Evolutionary conservation across 1,140 invertebrate genomes (phyloP).

Genomic region (Drosophila eugracilis): DNA sequence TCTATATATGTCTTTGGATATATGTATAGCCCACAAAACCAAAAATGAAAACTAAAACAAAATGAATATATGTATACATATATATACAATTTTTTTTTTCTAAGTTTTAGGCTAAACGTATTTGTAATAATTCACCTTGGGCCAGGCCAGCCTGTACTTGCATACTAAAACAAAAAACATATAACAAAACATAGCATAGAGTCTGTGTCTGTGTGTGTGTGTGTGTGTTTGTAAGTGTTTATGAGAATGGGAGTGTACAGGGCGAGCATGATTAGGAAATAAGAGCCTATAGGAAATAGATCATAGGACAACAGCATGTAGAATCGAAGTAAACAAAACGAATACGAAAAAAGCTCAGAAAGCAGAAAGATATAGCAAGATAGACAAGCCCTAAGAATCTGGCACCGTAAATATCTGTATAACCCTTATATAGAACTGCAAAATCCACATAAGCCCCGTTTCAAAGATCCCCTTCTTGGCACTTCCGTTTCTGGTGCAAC

Average conservation of each 20-base stretch:
- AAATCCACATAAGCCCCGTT: neutral
- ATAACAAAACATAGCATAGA: slow-evolving; percentile 22
- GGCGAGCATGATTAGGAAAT: neutral
- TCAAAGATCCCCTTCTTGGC: neutral
- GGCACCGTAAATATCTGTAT: neutral
- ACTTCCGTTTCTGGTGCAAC: slow-evolving; percentile 25
- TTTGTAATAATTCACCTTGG: slow-evolving; percentile 42
- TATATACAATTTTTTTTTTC: slow-evolving; percentile 43
- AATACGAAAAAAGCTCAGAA: slow-evolving; percentile 30
- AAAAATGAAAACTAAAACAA: slow-evolving; percentile 8
- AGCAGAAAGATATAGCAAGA: slow-evolving; percentile 12
- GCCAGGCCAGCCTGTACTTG: slow-evolving; percentile 40
- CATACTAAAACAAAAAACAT: slow-evolving; percentile 39
- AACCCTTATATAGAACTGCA: neutral
- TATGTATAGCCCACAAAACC: neutral
- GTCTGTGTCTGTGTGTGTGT: neutral
- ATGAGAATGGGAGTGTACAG: slow-evolving; percentile 30
- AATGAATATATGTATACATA: slow-evolving; percentile 32
- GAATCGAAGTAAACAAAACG: slow-evolving; percentile 13
- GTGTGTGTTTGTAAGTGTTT: no score
- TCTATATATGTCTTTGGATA: slow-evolving; percentile 19
- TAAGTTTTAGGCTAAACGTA: slow-evolving; percentile 45
- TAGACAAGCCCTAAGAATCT: slow-evolving; percentile 1
- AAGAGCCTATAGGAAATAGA: slow-evolving; percentile 22
- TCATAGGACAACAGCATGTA: slow-evolving; percentile 14